phyloP scores from a whole-genome alignment of 2,113 vertebrate genomes.

The Verasper variegatus region DNA sequence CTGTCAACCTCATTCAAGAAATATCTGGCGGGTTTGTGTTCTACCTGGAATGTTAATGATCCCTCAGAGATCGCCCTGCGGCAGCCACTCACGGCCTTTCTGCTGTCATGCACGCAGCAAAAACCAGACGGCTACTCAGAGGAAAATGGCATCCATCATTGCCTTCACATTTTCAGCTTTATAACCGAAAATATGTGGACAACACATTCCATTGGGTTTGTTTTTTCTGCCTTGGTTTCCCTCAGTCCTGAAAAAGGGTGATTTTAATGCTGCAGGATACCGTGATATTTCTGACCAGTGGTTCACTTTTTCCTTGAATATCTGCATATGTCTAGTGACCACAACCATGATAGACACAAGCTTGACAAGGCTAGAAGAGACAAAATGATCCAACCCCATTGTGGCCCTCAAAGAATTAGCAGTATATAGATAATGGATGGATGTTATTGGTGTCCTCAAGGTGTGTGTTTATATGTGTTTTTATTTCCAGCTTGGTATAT shows the following conservation, averaged over 20 bases:
- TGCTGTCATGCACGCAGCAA: not conserved
- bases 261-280: not conserved
- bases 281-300: not conserved
- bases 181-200: not conserved
- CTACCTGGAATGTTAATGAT: conserved; percentile 73
- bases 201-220: not conserved
- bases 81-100: not conserved
- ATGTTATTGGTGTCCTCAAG: no score
- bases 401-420: no score
- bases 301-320: no score
- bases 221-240: not conserved
- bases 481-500: no score
- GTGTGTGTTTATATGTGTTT: no score
- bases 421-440: no score
- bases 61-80: conserved; percentile 7
- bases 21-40: conserved; percentile 80
- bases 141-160: conserved; percentile 8
- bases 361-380: no score
- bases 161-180: not conserved
- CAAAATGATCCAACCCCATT: no score
- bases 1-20: conserved; percentile 83
- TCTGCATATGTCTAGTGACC: no score
- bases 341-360: no score
- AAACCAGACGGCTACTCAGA: conserved; percentile 10
- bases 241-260: not conserved